These are phyloP conservation scores for Macrochelys suwanniensis DNA, from an alignment of 2,797 vertebrate species.

Conservation along the genomic window DNA sequence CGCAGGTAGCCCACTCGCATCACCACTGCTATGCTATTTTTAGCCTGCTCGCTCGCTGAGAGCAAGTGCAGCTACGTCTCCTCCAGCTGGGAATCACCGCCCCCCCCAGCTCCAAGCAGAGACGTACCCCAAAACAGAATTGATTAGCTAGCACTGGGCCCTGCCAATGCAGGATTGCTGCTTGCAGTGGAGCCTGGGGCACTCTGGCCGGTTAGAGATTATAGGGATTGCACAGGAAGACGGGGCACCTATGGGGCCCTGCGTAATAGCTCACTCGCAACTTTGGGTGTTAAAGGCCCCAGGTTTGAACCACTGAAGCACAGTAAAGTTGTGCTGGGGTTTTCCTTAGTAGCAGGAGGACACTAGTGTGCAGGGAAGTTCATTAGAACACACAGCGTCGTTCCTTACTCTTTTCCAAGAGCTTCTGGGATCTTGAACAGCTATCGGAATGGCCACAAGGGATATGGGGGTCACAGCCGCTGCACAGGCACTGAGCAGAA, in stretches of 20 bases:
- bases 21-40: neutral
- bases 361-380: neutral
- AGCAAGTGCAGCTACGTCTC: neutral
- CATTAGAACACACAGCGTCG: neutral
- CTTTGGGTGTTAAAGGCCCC: neutral
- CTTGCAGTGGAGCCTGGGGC: neutral
- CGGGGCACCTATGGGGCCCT: neutral
- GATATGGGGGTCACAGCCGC: neutral
- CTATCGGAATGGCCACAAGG: neutral
- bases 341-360: neutral
- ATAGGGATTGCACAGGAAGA: neutral
- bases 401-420: neutral
- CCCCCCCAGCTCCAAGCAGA: neutral
- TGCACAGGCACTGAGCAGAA: neutral
- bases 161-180: neutral
- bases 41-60: neutral
- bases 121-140: neutral
- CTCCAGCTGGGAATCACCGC: neutral
- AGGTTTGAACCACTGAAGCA: neutral
- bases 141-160: neutral
- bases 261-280: neutral
- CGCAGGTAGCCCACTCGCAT: neutral
- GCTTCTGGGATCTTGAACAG: neutral
- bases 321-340: neutral
- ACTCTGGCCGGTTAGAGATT: neutral